A percentile compares a stretch with the other conserved stretches of the same genome.
Conservation (phyloP, 2,113 vertebrate species). For the Cyprichromis sp. region DNA sequence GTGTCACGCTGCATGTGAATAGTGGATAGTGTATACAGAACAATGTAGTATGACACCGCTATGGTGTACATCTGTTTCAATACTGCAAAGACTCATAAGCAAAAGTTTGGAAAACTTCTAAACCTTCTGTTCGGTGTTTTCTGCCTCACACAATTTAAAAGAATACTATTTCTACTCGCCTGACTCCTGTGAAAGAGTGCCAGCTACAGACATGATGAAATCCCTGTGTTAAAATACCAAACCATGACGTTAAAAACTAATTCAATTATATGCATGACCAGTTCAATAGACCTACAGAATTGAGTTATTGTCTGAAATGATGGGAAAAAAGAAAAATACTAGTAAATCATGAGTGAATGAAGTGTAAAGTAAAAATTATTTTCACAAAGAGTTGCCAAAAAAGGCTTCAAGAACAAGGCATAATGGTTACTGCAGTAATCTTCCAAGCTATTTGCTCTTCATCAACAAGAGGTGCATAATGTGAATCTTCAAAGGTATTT, state of each 20-base stretch:
- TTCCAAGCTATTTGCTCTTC: conserved; percentile 22
- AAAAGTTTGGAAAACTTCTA: not conserved
- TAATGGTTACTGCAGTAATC: conserved; percentile 11
- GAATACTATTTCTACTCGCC: conserved; percentile 32
- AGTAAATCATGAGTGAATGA: conserved; percentile 47
- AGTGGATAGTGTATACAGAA: not conserved
- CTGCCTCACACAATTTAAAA: conserved; percentile 21
- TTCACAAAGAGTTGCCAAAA: conserved; percentile 30
- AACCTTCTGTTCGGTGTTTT: conserved; percentile 7
- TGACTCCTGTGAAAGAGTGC: conserved; percentile 14
- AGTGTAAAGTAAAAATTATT: conserved; percentile 41
- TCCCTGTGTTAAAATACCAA: conserved; percentile 49
- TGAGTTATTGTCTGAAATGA: conserved; percentile 57
- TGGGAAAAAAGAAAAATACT: conserved; percentile 33
- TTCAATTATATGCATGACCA: conserved; percentile 65
- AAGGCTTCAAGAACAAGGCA: conserved; percentile 3
- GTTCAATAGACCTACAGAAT: conserved; percentile 58
- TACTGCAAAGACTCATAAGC: not conserved
- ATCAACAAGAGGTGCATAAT: not conserved
- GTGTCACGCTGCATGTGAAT: not conserved
- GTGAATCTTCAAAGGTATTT: not conserved
- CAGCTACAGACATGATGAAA: conserved; percentile 33
- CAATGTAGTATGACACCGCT: not conserved
- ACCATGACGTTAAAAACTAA: conserved; percentile 52
- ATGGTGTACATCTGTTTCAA: not conserved